phyloP scores from a whole-genome alignment of 2,797 vertebrate genomes.

The Gobio occitaniae region DNA sequence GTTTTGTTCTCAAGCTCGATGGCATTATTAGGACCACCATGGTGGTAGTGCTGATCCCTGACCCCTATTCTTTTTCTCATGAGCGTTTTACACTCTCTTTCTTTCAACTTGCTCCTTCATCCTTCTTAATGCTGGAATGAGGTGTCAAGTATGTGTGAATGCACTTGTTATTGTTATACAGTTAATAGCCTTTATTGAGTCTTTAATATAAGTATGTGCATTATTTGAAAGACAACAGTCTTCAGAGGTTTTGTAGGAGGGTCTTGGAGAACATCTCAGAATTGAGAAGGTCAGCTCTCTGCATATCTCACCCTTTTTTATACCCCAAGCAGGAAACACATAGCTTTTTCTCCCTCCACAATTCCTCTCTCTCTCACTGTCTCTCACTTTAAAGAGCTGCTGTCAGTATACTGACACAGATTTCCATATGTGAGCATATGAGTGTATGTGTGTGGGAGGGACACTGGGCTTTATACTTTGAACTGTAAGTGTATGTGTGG shows the following conservation, averaged over 20 bases:
- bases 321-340: constrained; percentile 1
- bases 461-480: constrained; percentile 37
- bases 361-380: neutral
- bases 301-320: neutral
- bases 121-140: constrained; percentile 6
- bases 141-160: constrained; percentile 26
- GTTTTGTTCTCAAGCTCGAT: neutral
- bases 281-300: constrained; percentile 32
- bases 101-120: neutral
- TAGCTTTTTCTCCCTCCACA: constrained; percentile 2
- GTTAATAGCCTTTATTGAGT: constrained; percentile 42
- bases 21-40: constrained; percentile 35
- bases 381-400: constrained; percentile 7
- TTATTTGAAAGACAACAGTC: constrained; percentile 39
- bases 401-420: constrained; percentile 32
- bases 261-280: neutral
- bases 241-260: neutral
- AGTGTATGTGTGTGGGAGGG: constrained; percentile 30
- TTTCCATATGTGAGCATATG: constrained; percentile 23
- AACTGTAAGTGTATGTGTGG: constrained; percentile 43
- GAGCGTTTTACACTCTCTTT: neutral
- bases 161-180: constrained; percentile 34
- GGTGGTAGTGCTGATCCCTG: constrained; percentile 5
- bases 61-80: neutral
- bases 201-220: constrained; percentile 42